Evolutionary conservation across 1,140 invertebrate genomes (phyloP).

Genomic region (Ylistrum balloti): DNA sequence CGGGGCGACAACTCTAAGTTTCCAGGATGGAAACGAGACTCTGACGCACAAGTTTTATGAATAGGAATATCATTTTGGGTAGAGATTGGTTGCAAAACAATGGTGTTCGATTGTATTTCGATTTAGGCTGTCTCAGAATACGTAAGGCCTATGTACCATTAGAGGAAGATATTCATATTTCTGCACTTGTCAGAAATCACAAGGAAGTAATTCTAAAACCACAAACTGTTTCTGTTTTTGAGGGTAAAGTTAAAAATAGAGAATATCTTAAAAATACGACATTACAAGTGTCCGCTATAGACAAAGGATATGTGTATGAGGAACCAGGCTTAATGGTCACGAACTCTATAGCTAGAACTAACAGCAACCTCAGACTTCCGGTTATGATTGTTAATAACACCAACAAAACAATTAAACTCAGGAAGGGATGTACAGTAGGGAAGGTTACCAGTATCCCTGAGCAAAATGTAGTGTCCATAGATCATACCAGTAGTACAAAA

Average conservation of each 20-base stretch:
- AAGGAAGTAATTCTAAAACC: conserved; percentile 46
- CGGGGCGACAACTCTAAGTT: conserved; percentile 45
- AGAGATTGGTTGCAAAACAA: too few relatives aligned
- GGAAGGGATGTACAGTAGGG: conserved; percentile 46
- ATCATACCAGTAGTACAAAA: not conserved
- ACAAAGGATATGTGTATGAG: conserved; percentile 9
- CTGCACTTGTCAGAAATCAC: conserved; percentile 33
- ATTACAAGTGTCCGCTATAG: not conserved
- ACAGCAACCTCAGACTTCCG: conserved; percentile 43
- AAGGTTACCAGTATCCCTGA: too few relatives aligned
- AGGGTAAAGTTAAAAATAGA: conserved; percentile 25
- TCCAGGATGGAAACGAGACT: conserved; percentile 44
- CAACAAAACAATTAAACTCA: too few relatives aligned
- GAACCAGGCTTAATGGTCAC: conserved; percentile 51
- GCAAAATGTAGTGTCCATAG: not conserved
- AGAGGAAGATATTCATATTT: too few relatives aligned
- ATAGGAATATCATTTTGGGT: too few relatives aligned
- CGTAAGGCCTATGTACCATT: too few relatives aligned
- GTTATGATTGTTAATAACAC: conserved; percentile 53
- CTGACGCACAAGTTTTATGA: not conserved
- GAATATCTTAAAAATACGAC: not conserved
- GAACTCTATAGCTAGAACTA: conserved; percentile 43
- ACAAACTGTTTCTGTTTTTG: conserved; percentile 48
- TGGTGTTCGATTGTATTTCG: too few relatives aligned
- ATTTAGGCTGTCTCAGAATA: too few relatives aligned